Evolutionary conservation across 2,113 vertebrate genomes (phyloP), one percentile per base, ranked within the genome.

Genomic region (Prolemur simus): DNA sequence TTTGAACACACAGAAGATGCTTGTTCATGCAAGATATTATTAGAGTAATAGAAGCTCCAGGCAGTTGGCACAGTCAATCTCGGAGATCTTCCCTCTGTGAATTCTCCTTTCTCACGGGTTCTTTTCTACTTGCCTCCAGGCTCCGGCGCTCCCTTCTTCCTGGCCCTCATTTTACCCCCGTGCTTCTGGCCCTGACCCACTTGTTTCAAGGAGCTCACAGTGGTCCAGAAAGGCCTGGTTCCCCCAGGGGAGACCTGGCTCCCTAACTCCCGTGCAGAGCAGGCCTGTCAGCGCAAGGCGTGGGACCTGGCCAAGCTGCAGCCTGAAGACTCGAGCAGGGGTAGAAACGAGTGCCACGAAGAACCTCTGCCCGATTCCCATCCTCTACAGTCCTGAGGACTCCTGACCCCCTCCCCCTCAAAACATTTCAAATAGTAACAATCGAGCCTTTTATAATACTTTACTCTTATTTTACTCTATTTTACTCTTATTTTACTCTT

Each of bases 281-380:
- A 52, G 56, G 73, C 13, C 29, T 9, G 0, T 47, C 54, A 87
- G 54, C 47, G 56, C 17, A 34, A 78, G 56, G 45, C 9, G 2
- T 4, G 20, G 27, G 39, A 3, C 15, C 60, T 64, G 27, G 52
- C 32, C 34, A n/a, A 20, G 6, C 27, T 52, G 47, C 34, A 8
- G 27, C 12, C 8, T 12, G 23, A 18, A 60, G 85, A 21, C 45
- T 13, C 60, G 0, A 15, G 7, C 0, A 1, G 14, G 21, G 42
- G 10, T 23, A 6, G 21, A 63, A 2, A 13, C 0, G 3, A 23
- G 71, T 52, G 17, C 12, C 32, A 5, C 52, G 21, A 29, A 56
- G n/a, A 39, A 29, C 4, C 64, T 25, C 11, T 13, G 52, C 17
- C 29, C 49, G 4, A 42, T 60, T 49, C 23, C 47, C 27, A 37